These are phyloP conservation scores for Brachyistius frenatus DNA, from an alignment of 2,113 vertebrate genomes.

Conservation along the genomic window DNA sequence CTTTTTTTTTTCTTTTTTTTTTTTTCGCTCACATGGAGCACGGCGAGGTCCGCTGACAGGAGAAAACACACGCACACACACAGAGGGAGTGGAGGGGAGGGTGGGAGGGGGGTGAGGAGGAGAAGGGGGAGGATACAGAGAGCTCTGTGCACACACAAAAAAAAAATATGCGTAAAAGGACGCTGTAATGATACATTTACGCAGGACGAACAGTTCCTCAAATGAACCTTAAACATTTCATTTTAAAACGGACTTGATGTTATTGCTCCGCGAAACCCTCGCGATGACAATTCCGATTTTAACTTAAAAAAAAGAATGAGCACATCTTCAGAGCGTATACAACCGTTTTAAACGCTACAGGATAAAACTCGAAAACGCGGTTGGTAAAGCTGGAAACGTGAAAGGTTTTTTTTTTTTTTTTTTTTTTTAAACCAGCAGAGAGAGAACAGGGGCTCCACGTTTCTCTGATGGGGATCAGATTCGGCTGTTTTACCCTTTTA, in stretches of 20 bases:
- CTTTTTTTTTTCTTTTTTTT: conserved; percentile 27
- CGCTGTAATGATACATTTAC: not conserved
- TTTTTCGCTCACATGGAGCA: conserved; percentile 68
- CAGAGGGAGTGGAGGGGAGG: not conserved
- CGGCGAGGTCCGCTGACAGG: conserved; percentile 74
- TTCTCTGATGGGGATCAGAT: not conserved
- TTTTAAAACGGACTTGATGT: conserved; percentile 19
- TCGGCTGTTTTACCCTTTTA: not conserved
- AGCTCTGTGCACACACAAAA: conserved; percentile 27
- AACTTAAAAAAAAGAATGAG: not conserved
- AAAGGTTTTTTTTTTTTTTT: not conserved
- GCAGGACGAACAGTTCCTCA: not conserved
- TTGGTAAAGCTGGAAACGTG: not conserved
- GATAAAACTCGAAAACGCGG: conserved; percentile 4
- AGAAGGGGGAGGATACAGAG: conserved; percentile 6
- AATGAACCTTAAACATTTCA: not conserved
- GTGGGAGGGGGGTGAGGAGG: not conserved
- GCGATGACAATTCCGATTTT: not conserved
- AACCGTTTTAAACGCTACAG: not conserved
- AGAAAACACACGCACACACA: conserved; percentile 50
- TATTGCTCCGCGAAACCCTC: conserved; percentile 3
- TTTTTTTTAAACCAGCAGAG: not conserved
- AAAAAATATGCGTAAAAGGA: conserved; percentile 32
- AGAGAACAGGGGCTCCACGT: not conserved
- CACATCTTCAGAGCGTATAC: not conserved